phyloP scores from a whole-genome alignment of 2,888 invertebrate genomes.

The Euphydryas editha region DNA sequence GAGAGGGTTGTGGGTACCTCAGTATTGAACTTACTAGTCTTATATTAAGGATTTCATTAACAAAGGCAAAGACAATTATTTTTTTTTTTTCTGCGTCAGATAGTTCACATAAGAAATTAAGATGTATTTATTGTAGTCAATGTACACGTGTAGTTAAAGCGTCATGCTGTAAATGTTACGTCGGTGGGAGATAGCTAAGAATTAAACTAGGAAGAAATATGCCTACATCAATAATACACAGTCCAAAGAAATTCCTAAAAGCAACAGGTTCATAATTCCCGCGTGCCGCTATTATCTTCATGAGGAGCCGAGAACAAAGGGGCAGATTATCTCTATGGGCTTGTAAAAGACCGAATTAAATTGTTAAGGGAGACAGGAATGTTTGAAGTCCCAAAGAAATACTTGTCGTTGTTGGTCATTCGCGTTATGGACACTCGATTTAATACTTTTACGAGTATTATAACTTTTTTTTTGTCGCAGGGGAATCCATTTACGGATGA shows the following conservation, averaged over 20 bases:
- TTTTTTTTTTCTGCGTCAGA: too few relatives aligned
- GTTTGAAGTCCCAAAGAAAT: conserved; percentile 52
- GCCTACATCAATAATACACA: not conserved
- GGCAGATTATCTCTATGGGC: conserved; percentile 62
- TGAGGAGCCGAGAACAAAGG: conserved; percentile 71
- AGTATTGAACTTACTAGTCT: too few relatives aligned
- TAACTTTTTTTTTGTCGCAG: too few relatives aligned
- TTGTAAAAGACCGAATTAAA: conserved; percentile 75
- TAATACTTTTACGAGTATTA: conserved; percentile 7
- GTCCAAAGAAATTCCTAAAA: conserved; percentile 15
- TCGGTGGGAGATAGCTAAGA: too few relatives aligned
- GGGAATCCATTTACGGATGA: too few relatives aligned
- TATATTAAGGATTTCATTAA: too few relatives aligned
- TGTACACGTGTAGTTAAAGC: too few relatives aligned
- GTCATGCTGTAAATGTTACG: too few relatives aligned
- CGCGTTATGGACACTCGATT: conserved; percentile 30
- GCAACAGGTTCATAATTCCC: conserved; percentile 57
- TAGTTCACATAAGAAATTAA: too few relatives aligned
- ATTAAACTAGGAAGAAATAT: conserved; percentile 5
- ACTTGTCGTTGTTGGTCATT: conserved; percentile 38
- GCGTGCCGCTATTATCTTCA: conserved; percentile 62
- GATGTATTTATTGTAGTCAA: too few relatives aligned
- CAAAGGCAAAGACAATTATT: too few relatives aligned
- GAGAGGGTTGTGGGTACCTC: too few relatives aligned
- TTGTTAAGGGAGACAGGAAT: conserved; percentile 64